A percentile compares a stretch with the other conserved stretches of the same genome.
These are phyloP conservation scores for Drosophila willistoni DNA, from an alignment of 1,140 invertebrate genomes.

Conservation along the genomic window DNA sequence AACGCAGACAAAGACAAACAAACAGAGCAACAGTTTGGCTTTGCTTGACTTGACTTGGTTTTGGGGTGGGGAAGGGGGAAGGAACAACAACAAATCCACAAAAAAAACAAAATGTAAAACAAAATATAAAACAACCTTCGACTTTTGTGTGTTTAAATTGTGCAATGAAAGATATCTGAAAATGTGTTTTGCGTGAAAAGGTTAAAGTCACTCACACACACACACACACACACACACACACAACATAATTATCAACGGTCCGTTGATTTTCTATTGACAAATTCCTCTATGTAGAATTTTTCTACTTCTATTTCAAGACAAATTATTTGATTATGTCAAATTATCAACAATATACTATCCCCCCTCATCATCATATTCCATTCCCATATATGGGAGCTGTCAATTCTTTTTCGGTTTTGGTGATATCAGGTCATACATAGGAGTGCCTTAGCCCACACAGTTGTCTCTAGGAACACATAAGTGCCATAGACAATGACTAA, in stretches of 20 bases:
- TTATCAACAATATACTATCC: conserved; percentile 37
- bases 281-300: neutral
- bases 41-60: neutral
- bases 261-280: conserved; percentile 28
- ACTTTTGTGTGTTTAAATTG: conserved; percentile 60
- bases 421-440: neutral
- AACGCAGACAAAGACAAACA: conserved; percentile 15
- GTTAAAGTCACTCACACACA: conserved; percentile 22
- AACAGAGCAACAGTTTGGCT: no score
- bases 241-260: conserved; percentile 61
- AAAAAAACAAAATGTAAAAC: conserved; percentile 5
- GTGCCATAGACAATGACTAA: neutral
- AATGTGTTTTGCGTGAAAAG: conserved; percentile 15
- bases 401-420: neutral
- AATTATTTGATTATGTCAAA: conserved; percentile 46
- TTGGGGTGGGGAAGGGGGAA: no score
- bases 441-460: neutral
- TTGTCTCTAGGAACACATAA: neutral
- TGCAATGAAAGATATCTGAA: conserved; percentile 23
- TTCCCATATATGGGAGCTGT: neutral
- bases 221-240: neutral
- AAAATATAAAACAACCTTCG: conserved; percentile 42
- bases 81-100: neutral
- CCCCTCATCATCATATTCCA: neutral
- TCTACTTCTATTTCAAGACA: conserved; percentile 28